Evolutionary conservation across 2,888 invertebrate species (phyloP), one percentile per base, ranked within the genome.

Genomic region (Drosophila suboccidentalis): DNA sequence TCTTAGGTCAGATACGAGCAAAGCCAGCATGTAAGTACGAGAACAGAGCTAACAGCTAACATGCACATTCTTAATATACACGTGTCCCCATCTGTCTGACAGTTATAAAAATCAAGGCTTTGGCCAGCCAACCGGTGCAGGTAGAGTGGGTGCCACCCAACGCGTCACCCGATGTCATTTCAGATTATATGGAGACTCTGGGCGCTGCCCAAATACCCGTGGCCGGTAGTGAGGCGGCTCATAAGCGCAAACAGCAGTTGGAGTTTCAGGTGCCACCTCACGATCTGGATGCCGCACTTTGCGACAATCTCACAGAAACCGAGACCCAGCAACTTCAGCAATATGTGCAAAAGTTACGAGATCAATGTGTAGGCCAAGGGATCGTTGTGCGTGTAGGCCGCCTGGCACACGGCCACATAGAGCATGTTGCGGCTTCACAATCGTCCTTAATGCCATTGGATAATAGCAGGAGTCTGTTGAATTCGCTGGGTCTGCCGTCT

Each of bases 221-320:
- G 43, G 95, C 95, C 54, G 97, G 97, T 0, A 96, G 97, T 44
- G 94, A 94, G 71, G 97, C 97, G 34, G 97, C 97, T 0, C 94
- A 95, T 54, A 94, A 95, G 78, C 94, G 98, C 17, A 96, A 96
- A 79, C 96, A 96, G 64, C 95, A 97, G 84, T 94, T 98, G 5
- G 96, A 97, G 86, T 96, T 96, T 71, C 97, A 98, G 93, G 94
- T 97, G 63, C 97, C 97, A 11, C 94, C 96, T 1, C 97, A 97
- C 89, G 97, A 97, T 90, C 95, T 97, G 50, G 96, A 97, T 91
- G 92, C 93, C 2, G 81, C 89, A 0, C 81, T 93, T 6, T 93
- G 93, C 67, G 92, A 93, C 68, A 92, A 92, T 80, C 85, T 94
- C 41, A 93, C 93, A 1, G 92, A 92, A 58, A 87, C 90, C 0